Conservation (phyloP, 2,888 invertebrate species). For the Papilio gigon region DNA sequence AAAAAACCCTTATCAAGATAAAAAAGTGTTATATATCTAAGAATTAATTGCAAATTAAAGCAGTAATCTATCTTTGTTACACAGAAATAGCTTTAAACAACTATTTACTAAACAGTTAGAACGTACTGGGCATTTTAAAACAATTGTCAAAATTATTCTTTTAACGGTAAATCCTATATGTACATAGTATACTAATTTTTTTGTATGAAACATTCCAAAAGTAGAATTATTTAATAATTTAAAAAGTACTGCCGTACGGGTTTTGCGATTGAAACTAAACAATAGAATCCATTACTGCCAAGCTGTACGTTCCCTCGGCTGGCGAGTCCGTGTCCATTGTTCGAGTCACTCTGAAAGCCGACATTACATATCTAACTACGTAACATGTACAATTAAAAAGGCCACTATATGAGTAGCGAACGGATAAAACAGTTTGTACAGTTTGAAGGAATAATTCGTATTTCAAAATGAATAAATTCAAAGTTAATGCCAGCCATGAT, state of each 20-base stretch:
- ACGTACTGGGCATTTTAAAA: too few species aligned
- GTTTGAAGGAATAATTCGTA: background rate
- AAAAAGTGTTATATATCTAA: background rate
- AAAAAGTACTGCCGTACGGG: background rate
- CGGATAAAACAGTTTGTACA: background rate
- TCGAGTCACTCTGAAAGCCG: background rate
- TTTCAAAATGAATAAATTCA: background rate
- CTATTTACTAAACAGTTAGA: too few species aligned
- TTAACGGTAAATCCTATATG: too few species aligned
- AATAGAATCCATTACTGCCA: constrained; percentile 8
- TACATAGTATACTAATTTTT: too few species aligned
- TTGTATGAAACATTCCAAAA: background rate
- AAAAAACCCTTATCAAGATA: background rate
- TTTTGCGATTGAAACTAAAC: background rate
- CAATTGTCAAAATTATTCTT: too few species aligned
- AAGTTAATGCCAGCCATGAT: too few species aligned
- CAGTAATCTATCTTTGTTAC: too few species aligned
- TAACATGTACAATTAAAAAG: background rate
- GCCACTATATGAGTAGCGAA: background rate
- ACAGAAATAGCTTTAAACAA: background rate
- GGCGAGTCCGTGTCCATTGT: background rate
- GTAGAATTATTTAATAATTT: constrained; percentile 2
- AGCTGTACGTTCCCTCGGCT: background rate
- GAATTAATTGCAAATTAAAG: too few species aligned
- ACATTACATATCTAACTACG: background rate